phyloP scores from a whole-genome alignment of 2,113 vertebrate species.

The Lophotis ruficrista region DNA sequence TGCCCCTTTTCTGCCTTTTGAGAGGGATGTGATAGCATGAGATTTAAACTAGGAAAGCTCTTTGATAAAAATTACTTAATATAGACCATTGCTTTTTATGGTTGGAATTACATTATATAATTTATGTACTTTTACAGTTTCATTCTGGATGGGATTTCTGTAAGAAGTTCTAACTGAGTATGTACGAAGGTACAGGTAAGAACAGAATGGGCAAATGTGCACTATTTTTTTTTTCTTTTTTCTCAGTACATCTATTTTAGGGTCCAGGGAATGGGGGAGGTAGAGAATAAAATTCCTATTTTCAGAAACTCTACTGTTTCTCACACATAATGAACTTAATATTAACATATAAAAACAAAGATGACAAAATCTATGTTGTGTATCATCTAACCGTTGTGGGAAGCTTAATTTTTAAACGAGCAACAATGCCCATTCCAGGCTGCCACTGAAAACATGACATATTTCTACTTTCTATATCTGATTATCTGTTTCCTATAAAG shows the following conservation, averaged over 20 bases:
- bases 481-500: not conserved
- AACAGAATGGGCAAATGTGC: not conserved
- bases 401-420: not conserved
- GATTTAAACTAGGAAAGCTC: not conserved
- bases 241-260: not conserved
- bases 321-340: not conserved
- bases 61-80: not conserved
- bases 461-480: not conserved
- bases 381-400: not conserved
- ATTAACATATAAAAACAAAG: not conserved
- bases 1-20: not conserved
- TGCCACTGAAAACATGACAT: not conserved
- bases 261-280: accelerated
- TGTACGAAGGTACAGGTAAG: not conserved
- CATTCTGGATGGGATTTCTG: not conserved
- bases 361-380: not conserved
- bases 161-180: not conserved
- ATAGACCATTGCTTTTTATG: not conserved
- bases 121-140: not conserved
- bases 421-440: not conserved
- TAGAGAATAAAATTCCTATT: not conserved
- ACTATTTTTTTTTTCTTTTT: not conserved
- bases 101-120: not conserved
- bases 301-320: not conserved
- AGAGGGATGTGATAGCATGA: not conserved